A percentile compares a stretch with the other conserved stretches of the same genome.
Evolutionary conservation across 2,888 invertebrate species (phyloP).

Genomic region (Metacarcinus magister): DNA sequence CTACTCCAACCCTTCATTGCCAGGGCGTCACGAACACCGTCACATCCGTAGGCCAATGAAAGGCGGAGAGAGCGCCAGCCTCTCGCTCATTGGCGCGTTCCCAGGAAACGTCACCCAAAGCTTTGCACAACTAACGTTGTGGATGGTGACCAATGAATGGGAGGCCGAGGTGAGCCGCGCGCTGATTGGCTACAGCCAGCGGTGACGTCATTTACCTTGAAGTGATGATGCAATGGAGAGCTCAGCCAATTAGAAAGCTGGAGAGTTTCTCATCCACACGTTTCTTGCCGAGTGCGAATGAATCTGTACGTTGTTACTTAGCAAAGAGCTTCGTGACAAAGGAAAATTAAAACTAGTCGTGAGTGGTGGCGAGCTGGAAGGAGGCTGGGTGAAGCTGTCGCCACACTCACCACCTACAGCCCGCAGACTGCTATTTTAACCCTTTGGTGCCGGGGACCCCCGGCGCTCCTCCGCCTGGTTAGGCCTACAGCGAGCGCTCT

Average conservation of each 20-base stretch:
- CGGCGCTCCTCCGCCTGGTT: constrained; percentile 67
- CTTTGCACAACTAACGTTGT: constrained; percentile 79
- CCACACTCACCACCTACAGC: constrained; percentile 54
- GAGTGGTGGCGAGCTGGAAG: not conserved
- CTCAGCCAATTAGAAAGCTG: constrained; percentile 74
- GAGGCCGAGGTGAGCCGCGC: constrained; percentile 64
- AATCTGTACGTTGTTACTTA: not conserved
- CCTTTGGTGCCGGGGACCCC: constrained; percentile 76
- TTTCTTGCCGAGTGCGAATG: constrained; percentile 61
- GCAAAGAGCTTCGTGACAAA: constrained; percentile 12
- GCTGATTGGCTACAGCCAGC: constrained; percentile 57
- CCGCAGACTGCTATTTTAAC: constrained; percentile 77
- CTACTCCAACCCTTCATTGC: constrained; percentile 75
- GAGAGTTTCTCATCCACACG: constrained; percentile 62
- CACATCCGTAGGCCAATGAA: constrained; percentile 69
- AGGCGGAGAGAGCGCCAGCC: constrained; percentile 30
- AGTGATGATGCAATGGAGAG: constrained; percentile 75
- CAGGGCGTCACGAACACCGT: constrained; percentile 71
- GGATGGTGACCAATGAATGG: constrained; percentile 75
- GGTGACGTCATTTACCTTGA: constrained; percentile 77
- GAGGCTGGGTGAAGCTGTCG: not conserved
- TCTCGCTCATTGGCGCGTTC: constrained; percentile 64
- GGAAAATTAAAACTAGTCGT: not conserved
- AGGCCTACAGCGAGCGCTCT: constrained; percentile 68
- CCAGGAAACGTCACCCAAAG: constrained; percentile 74